Evolutionary conservation across 2,888 invertebrate species (phyloP), one percentile per base, ranked within the genome.

Genomic region (Brachynemurus nebulosus): DNA sequence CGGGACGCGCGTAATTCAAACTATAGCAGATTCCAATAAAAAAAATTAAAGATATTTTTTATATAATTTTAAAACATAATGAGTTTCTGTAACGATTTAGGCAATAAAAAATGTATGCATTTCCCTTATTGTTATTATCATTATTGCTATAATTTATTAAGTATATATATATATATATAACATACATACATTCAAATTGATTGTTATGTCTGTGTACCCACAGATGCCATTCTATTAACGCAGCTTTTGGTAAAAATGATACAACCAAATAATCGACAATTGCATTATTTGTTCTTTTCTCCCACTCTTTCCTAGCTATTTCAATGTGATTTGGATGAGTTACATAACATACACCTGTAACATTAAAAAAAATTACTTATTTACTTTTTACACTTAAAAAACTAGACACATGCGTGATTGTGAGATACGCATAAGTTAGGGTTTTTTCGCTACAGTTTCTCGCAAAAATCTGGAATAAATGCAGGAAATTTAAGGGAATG

Each of bases 211-310:
- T 74, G 62, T 89, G 89, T 34, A 86, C 86, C 86, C 88, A 88
- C 47, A 91, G 86, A 62, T 90, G 89, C 92, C 92, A 93, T 66
- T 93, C 92, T 17, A 93, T 80, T 42, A 78, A 68, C 17, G 90
- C 91, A 51, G 67, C 74, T 39, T 82, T 73, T 2, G 93, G 93
- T 58, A 93, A 69, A 18, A 74, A 76, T 19, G 81, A 74, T 47
- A 92, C 82, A 40, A 91, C 85, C 38, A 90, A 79, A 63, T 85
- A 86, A 70, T 89, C 86, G 57, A 86, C 83, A 52, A 89, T 85
- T 40, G 86, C 86, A 63, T 88, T 88, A 47, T 86, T 85, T 42
- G 88, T 85, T 51, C 81, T 76, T 48, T 81, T 74, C 63, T 75
- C 86, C 78, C 90, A 83, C 60, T 88, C 82, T 36, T 81, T 74